phyloP scores from a whole-genome alignment of 2,113 vertebrate genomes.

The Platichthys flesus region DNA sequence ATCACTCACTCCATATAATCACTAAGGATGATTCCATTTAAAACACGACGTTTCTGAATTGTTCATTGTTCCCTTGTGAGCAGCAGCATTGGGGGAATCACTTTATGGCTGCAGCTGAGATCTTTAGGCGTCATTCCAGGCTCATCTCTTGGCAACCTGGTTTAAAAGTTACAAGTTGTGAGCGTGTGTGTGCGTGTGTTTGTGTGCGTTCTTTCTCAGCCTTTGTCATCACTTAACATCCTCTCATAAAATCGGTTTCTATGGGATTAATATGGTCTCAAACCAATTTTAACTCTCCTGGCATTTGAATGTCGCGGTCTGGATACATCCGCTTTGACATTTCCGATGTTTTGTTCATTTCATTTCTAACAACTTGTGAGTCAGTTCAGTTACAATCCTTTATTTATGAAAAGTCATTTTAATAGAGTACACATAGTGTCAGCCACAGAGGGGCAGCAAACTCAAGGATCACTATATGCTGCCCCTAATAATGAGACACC shows the following conservation, averaged over 20 bases:
- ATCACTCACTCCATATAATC: not conserved
- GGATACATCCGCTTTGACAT: not conserved
- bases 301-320: not conserved
- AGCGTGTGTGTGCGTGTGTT: constrained; percentile 1
- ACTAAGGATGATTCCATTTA: not conserved
- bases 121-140: constrained; percentile 45
- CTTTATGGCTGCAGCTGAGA: constrained; percentile 34
- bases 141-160: constrained; percentile 42
- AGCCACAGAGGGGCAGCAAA: constrained; percentile 35
- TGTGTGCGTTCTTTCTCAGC: constrained; percentile 9
- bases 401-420: not conserved
- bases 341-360: not conserved
- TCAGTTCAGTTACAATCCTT: not conserved
- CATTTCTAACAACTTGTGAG: not conserved
- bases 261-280: not conserved
- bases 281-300: not conserved
- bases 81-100: not conserved
- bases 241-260: constrained; percentile 24
- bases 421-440: not conserved
- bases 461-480: not conserved
- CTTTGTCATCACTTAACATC: constrained; percentile 20
- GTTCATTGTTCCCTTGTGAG: constrained; percentile 9
- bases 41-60: too few relatives aligned
- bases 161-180: constrained; percentile 12
- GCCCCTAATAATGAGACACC: not conserved